phyloP scores from a whole-genome alignment of 2,113 vertebrate genomes.

The Cnemophilus loriae region DNA sequence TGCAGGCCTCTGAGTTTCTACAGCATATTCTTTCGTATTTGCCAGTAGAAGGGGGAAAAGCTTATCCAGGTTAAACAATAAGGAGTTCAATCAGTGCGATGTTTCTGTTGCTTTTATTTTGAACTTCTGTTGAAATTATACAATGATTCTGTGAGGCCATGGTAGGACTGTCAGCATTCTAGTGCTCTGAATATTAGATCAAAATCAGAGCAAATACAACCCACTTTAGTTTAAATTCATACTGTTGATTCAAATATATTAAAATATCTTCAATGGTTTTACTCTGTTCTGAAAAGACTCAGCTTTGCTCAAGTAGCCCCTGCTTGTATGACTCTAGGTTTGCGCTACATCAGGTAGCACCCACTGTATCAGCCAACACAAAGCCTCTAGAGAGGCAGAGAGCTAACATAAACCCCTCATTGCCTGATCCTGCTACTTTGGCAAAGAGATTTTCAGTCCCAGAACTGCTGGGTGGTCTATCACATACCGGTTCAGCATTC shows the following conservation, averaged over 20 bases:
- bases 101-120: background rate
- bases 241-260: background rate
- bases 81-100: background rate
- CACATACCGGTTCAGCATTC: background rate
- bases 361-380: background rate
- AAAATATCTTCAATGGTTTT: background rate
- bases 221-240: background rate
- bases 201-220: background rate
- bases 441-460: background rate
- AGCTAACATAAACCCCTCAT: background rate
- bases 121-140: background rate
- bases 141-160: background rate
- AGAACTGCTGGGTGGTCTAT: background rate
- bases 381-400: background rate
- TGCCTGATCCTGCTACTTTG: background rate
- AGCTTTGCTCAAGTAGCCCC: background rate
- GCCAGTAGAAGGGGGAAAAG: background rate
- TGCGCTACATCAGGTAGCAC: background rate
- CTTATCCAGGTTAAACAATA: background rate
- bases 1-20: background rate
- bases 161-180: background rate
- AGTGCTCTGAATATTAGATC: background rate
- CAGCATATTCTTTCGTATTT: background rate
- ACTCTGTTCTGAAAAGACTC: background rate
- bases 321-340: background rate